These are phyloP conservation scores for Thymelicus lineola DNA, from an alignment of 2,888 invertebrate genomes.

Conservation along the genomic window DNA sequence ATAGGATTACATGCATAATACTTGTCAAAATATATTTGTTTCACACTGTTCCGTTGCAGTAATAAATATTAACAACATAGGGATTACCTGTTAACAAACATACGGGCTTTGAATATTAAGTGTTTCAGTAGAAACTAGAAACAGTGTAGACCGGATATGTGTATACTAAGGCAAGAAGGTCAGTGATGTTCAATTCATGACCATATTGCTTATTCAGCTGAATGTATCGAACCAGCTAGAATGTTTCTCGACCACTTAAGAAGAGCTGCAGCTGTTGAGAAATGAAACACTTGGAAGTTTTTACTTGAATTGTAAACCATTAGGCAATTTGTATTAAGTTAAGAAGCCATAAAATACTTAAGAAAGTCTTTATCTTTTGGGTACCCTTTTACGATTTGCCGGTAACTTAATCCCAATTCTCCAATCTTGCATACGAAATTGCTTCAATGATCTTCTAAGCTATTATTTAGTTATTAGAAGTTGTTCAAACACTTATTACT, in stretches of 20 bases:
- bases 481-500: too few relatives aligned
- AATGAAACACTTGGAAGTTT: neutral
- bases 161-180: neutral
- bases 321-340: neutral
- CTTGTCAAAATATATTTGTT: too few relatives aligned
- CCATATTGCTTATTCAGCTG: conserved; percentile 1
- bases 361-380: neutral
- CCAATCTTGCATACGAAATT: too few relatives aligned
- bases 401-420: too few relatives aligned
- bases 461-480: too few relatives aligned
- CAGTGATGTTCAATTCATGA: conserved; percentile 3
- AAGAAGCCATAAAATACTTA: neutral
- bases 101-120: neutral
- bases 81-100: neutral
- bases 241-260: neutral
- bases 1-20: too few relatives aligned
- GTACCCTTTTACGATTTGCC: neutral
- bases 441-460: too few relatives aligned
- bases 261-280: neutral
- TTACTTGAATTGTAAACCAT: neutral
- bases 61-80: neutral
- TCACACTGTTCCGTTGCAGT: conserved; percentile 40
- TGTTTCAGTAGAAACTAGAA: neutral
- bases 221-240: neutral
- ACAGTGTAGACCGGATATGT: neutral